phyloP scores from a whole-genome alignment of 2,113 vertebrate genomes.

The Grammomys dolichurus region DNA sequence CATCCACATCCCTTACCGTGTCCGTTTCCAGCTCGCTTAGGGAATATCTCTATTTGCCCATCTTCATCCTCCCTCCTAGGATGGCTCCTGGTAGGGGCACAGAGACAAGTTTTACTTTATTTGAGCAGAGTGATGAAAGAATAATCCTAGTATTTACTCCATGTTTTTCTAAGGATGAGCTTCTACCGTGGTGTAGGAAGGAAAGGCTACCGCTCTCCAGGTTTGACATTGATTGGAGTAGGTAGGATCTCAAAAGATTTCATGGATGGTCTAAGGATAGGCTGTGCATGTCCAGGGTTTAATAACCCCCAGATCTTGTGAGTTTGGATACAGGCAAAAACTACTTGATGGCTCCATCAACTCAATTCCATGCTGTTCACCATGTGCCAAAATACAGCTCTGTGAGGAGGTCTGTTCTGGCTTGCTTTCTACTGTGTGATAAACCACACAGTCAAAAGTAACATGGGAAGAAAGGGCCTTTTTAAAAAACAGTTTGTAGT shows the following conservation, averaged over 20 bases:
- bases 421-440: neutral
- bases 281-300: neutral
- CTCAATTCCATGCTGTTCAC: accelerated
- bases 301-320: accelerated
- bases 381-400: accelerated
- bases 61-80: neutral
- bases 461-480: neutral
- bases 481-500: neutral
- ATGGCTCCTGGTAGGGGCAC: neutral
- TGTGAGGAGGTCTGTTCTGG: neutral
- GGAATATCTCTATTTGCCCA: neutral
- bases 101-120: neutral
- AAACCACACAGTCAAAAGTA: neutral
- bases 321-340: neutral
- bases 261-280: neutral
- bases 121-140: neutral
- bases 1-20: neutral
- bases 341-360: neutral
- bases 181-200: neutral
- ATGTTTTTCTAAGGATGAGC: neutral
- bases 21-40: neutral
- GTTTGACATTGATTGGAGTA: no score
- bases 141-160: neutral
- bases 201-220: accelerated
- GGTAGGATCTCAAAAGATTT: neutral